Evolutionary conservation across 2,113 vertebrate genomes (phyloP).

Genomic region (Cyrtonyx montezumae): DNA sequence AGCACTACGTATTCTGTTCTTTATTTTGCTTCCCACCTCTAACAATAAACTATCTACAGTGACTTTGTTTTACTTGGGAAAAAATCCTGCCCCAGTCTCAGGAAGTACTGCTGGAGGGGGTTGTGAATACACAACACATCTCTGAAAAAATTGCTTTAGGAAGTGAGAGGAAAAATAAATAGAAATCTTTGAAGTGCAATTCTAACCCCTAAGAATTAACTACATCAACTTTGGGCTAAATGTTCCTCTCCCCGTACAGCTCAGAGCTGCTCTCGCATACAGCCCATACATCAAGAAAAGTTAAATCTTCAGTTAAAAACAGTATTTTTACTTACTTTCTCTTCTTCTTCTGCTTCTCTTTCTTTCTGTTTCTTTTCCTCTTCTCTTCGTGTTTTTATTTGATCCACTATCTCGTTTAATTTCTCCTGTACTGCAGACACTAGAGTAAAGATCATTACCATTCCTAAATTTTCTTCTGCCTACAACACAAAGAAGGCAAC

Average conservation of each 20-base stretch:
- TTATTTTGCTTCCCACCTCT: neutral
- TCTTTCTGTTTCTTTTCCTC: constrained; percentile 90
- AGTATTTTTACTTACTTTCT: constrained; percentile 85
- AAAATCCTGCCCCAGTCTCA: neutral
- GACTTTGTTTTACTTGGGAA: neutral
- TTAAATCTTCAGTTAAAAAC: neutral
- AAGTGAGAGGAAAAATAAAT: neutral
- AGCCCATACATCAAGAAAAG: neutral
- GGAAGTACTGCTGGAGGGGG: neutral
- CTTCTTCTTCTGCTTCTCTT: constrained; percentile 93
- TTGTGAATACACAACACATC: rapidly evolving
- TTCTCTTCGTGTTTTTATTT: constrained; percentile 91
- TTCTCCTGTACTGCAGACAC: constrained; percentile 97
- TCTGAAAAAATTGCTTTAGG: neutral
- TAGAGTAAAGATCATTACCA: constrained; percentile 99
- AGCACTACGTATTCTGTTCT: neutral
- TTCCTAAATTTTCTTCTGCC: constrained; percentile 95
- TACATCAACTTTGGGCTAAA: neutral
- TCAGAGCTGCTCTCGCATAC: neutral
- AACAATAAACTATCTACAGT: neutral
- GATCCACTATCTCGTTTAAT: constrained; percentile 95
- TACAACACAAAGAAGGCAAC: constrained; percentile 60
- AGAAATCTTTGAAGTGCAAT: neutral
- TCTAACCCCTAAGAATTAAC: neutral
- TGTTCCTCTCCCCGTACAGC: neutral